Percentiles rank a stretch among this genome's conserved stretches.
These are phyloP conservation scores for Alligator sinensis DNA, from an alignment of 2,113 vertebrate species.

Conservation along the genomic window DNA sequence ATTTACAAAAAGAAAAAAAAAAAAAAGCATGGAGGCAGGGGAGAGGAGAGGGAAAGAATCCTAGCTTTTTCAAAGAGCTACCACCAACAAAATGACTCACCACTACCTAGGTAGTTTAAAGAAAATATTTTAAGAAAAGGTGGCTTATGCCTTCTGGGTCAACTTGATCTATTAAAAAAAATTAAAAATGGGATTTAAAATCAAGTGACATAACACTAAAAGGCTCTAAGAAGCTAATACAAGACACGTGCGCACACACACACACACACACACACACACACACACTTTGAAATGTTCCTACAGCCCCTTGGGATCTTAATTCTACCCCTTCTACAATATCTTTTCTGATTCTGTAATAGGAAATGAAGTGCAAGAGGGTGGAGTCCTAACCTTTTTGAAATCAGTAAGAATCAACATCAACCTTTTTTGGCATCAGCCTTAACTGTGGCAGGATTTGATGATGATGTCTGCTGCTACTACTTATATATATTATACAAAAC, in stretches of 20 bases:
- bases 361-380: background rate
- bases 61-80: background rate
- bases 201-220: background rate
- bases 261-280: background rate
- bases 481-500: background rate
- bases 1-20: background rate
- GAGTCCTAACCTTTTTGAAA: background rate
- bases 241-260: background rate
- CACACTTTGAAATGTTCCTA: background rate
- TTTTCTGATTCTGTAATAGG: background rate
- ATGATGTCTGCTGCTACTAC: background rate
- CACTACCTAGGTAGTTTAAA: background rate
- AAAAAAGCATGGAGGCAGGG: too few species aligned
- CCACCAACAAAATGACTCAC: background rate
- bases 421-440: background rate
- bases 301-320: background rate
- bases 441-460: background rate
- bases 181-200: background rate
- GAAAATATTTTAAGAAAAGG: background rate
- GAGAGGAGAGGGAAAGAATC: too few species aligned
- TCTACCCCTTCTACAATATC: background rate
- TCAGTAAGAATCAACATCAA: background rate
- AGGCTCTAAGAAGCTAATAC: background rate
- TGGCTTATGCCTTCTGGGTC: background rate
- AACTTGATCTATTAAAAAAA: background rate